Evolutionary conservation across 2,888 invertebrate genomes (phyloP), one percentile per base, ranked within the genome.

Genomic region (Adelphocoris suturalis): DNA sequence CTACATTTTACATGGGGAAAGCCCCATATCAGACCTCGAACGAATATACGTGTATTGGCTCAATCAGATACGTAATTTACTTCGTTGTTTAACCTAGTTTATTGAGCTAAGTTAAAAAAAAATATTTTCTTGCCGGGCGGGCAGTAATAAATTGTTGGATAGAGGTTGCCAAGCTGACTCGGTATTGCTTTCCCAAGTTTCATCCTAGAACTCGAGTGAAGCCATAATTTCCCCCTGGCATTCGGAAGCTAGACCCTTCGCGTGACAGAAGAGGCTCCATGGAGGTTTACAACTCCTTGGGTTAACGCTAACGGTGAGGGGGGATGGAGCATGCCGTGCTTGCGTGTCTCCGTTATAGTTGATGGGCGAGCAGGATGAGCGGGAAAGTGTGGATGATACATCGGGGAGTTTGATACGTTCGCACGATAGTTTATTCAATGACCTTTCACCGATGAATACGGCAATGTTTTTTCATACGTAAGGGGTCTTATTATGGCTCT

Each of bases 161-260:
- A 5, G 19, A 57, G 57, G 57, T 57, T n/a, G 19, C 7, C n/a
- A 57, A 57, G 19, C n/a, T 57, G 57, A 57, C 57, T 57, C 57
- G 57, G 5, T 57, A n/a, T 57, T 57, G 57, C n/a, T 57, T 68
- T 27, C 68, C 68, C 68, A 27, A 68, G 68, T 68, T 12, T 23
- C 68, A 23, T 52, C 52, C 52, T 19, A 23, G 9, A 2, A 9
- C 68, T 68, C 23, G 9, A 68, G 68, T 68, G 68, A 68, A 68
- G 68, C 68, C 23, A 68, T 68, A 68, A 68, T 68, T 68, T 27
- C 68, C 68, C 68, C 23, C 68, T 68, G 68, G 68, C 68, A 68
- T 68, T 68, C 68, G 68, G 68, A 68, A 68, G 68, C 57, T n/a
- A 68, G 68, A 68, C 68, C 61, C 61, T 68, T 68, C 68, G 68